phyloP scores from a whole-genome alignment of 92 coral and sea anemone genomes.

The Parazoanthus darwini region DNA sequence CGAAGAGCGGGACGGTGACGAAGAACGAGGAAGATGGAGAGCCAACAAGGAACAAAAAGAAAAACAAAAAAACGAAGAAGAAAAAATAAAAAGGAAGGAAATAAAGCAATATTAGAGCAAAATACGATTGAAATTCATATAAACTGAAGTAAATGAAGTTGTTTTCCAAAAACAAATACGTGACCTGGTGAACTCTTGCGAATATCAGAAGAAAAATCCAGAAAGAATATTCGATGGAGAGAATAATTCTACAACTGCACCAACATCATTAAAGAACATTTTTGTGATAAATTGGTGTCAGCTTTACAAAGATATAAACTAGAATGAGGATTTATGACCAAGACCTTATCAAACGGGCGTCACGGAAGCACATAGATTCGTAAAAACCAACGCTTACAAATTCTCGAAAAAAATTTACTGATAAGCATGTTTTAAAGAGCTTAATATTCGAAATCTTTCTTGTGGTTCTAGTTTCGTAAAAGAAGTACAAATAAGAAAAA shows the following conservation, averaged over 20 bases:
- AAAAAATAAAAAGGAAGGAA: background rate
- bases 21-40: background rate
- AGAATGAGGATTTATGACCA: background rate
- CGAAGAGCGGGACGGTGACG: background rate
- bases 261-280: background rate
- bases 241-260: background rate
- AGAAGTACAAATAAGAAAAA: background rate
- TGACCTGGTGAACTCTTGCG: background rate
- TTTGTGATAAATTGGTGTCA: constrained; percentile 24
- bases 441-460: background rate
- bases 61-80: too few species aligned
- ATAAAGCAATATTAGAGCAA: background rate
- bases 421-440: constrained; percentile 1
- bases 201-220: background rate
- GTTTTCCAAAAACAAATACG: background rate
- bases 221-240: background rate
- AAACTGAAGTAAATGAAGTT: background rate
- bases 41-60: too few species aligned
- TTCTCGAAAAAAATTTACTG: background rate
- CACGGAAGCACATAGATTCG: constrained; percentile 14
- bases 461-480: background rate
- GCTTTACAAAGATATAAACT: constrained; percentile 1
- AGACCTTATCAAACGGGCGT: constrained; percentile 15
- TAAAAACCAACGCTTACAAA: background rate
- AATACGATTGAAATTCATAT: background rate